Conservation (phyloP, 2,888 invertebrate genomes). For the Ischnura elegans region DNA sequence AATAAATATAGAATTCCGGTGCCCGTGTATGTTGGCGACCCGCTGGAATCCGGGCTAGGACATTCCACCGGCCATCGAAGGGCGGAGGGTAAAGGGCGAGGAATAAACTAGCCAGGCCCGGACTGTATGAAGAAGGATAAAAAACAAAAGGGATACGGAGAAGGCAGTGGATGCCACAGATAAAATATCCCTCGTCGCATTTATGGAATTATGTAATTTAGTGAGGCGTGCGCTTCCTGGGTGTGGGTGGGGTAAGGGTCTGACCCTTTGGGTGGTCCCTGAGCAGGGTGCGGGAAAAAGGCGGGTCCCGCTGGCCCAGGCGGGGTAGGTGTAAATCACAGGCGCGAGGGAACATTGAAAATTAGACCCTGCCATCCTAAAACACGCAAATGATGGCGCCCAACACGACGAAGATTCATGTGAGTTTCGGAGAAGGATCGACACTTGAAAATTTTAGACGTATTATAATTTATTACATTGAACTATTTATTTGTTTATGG, state of each 20-base stretch:
- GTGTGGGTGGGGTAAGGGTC: background rate
- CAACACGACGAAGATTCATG: background rate
- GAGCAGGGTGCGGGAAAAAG: background rate
- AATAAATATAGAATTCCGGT: no score
- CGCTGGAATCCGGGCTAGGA: constrained; percentile 18
- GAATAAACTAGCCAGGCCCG: constrained; percentile 7
- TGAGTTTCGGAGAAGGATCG: background rate
- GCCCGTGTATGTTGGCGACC: constrained; percentile 37
- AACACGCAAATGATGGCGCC: background rate
- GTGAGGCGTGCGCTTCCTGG: background rate
- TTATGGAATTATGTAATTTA: constrained; percentile 50
- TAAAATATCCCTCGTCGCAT: constrained; percentile 2
- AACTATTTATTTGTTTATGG: no score
- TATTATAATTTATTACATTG: no score
- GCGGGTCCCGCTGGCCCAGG: background rate
- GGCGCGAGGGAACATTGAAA: background rate
- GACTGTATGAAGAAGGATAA: background rate
- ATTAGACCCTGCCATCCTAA: background rate
- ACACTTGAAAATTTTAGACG: background rate
- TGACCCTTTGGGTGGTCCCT: constrained; percentile 30
- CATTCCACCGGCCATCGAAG: background rate
- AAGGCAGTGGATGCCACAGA: constrained; percentile 17
- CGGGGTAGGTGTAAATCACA: constrained; percentile 35
- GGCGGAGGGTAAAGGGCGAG: constrained; percentile 7
- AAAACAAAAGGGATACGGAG: constrained; percentile 25